Evolutionary conservation across 2,113 vertebrate genomes (phyloP).

Genomic region (Riparia riparia): DNA sequence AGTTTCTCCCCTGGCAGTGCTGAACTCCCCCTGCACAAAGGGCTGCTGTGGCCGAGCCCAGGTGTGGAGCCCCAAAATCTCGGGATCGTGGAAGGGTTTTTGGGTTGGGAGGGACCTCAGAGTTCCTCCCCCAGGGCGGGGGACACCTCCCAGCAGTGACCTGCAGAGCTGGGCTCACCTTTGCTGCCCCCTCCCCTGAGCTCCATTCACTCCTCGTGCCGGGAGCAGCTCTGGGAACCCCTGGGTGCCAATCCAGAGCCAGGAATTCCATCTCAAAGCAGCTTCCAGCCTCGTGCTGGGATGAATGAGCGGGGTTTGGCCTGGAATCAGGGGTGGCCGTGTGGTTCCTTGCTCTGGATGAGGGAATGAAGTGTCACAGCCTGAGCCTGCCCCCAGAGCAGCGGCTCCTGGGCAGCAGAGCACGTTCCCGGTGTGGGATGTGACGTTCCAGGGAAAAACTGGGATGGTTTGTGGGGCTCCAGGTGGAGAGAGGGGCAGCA

Average conservation of each 20-base stretch:
- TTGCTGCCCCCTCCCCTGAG: neutral
- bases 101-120: neutral
- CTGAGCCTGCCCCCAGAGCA: neutral
- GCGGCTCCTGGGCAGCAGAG: neutral
- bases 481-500: too few species aligned
- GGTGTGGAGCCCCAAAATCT: neutral
- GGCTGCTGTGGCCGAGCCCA: neutral
- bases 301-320: neutral
- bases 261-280: neutral
- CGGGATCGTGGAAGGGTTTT: neutral
- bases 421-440: accelerated
- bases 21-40: neutral
- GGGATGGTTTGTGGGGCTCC: neutral
- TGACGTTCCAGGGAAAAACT: accelerated
- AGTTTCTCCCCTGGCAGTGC: neutral
- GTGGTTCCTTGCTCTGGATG: neutral
- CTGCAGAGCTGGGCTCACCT: neutral
- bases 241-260: neutral
- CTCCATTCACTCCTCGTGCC: neutral
- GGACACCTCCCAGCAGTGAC: neutral
- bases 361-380: neutral
- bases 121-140: neutral
- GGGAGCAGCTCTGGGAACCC: too few species aligned
- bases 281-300: neutral
- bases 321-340: neutral